phyloP scores from a whole-genome alignment of 2,797 vertebrate species.

The Cossypha heuglini region DNA sequence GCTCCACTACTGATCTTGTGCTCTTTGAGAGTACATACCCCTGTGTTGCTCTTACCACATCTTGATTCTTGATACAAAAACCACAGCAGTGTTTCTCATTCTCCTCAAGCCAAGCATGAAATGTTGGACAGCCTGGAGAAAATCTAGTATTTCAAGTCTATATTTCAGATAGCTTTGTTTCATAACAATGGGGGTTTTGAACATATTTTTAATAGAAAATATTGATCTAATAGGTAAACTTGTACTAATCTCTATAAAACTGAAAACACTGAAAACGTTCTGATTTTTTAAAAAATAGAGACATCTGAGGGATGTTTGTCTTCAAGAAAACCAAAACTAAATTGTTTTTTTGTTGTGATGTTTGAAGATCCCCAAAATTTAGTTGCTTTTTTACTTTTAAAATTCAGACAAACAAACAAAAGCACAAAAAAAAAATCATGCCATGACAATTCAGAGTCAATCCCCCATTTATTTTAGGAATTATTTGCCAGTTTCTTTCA shows the following conservation, averaged over 20 bases:
- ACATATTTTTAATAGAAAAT: not conserved
- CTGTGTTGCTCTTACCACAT: accelerated
- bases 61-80: not conserved
- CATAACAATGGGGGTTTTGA: not conserved
- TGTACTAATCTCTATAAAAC: not conserved
- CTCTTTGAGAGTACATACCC: not conserved
- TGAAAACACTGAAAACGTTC: not conserved
- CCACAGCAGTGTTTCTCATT: not conserved
- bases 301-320: accelerated
- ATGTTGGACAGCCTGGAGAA: not conserved
- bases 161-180: not conserved
- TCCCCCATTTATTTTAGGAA: not conserved
- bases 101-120: not conserved
- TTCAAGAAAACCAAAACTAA: not conserved
- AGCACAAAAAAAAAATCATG: too few species aligned
- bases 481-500: not conserved
- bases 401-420: not conserved
- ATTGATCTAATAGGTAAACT: not conserved
- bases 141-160: not conserved
- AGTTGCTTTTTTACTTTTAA: not conserved
- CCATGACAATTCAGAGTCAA: not conserved
- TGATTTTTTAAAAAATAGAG: not conserved
- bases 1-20: not conserved
- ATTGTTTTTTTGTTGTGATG: not conserved
- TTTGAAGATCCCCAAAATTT: not conserved